Percentiles rank a stretch among this genome's conserved stretches.
Evolutionary conservation across 2,797 vertebrate species (phyloP).

Genomic region (Caiman crocodilus): DNA sequence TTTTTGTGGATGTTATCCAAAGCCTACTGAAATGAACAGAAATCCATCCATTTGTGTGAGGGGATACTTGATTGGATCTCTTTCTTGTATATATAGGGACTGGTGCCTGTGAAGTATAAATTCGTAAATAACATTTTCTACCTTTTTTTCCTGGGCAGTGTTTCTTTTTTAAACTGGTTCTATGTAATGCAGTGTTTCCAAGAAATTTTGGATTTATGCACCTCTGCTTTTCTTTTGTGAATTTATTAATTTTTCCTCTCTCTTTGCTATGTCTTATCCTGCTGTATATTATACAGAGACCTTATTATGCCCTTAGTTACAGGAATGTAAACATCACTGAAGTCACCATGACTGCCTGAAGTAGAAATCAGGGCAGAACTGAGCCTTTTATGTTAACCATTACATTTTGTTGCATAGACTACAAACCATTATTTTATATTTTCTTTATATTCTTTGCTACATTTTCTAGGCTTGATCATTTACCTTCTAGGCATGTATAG

Average conservation of each 20-base stretch:
- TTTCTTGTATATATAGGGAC: neutral
- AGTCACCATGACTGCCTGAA: slow-evolving; percentile 40
- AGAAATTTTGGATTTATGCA: slow-evolving; percentile 32
- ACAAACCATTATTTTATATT: slow-evolving; percentile 35
- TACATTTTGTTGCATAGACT: neutral
- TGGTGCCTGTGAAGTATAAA: neutral
- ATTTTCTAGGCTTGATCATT: slow-evolving; percentile 36
- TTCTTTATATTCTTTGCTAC: slow-evolving; percentile 1
- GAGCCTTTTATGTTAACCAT: slow-evolving; percentile 27
- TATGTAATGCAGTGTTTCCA: slow-evolving; percentile 8
- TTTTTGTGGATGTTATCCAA: neutral
- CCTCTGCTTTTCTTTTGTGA: slow-evolving; percentile 8
- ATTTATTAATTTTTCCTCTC: slow-evolving; percentile 35
- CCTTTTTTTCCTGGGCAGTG: slow-evolving; percentile 30
- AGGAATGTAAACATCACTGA: slow-evolving; percentile 48
- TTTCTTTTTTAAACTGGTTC: slow-evolving; percentile 46
- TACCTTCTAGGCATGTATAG: slow-evolving; percentile 54
- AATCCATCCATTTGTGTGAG: neutral
- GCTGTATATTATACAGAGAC: neutral
- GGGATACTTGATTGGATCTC: neutral
- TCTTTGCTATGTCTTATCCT: slow-evolving; percentile 25
- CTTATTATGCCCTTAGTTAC: slow-evolving; percentile 39
- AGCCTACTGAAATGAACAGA: neutral
- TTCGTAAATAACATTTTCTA: slow-evolving; percentile 15
- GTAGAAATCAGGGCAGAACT: slow-evolving; percentile 24